A percentile compares a stretch with the other conserved stretches of the same genome.
Evolutionary conservation across 2,797 vertebrate genomes (phyloP).

Genomic region (Alca torda): DNA sequence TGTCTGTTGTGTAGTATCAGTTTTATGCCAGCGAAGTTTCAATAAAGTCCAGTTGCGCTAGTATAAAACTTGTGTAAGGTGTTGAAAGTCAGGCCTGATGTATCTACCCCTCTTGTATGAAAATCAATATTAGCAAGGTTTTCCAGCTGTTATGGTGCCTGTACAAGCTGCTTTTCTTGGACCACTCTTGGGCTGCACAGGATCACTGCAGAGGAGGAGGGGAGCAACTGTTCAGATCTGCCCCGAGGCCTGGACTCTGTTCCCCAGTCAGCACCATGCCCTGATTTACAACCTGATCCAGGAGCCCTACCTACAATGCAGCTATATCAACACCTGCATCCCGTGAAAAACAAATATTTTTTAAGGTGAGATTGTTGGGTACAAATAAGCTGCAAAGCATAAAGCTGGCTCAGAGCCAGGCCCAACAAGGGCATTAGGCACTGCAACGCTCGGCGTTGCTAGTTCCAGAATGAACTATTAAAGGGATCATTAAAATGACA

Average conservation of each 20-base stretch:
- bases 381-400: constrained; percentile 28
- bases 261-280: neutral
- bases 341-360: constrained; percentile 39
- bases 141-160: neutral
- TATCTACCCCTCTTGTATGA: neutral
- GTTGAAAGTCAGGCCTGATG: constrained; percentile 7
- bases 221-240: neutral
- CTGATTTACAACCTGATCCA: constrained; percentile 52
- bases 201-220: constrained; percentile 8
- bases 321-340: constrained; percentile 54
- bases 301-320: constrained; percentile 33
- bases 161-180: constrained; percentile 48
- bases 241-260: neutral
- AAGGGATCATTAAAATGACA: constrained; percentile 48
- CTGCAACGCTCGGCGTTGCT: neutral
- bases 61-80: neutral
- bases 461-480: constrained; percentile 38
- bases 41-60: neutral
- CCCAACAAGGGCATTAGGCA: neutral
- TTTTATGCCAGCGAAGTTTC: neutral
- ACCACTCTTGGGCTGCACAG: neutral
- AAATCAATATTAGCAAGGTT: constrained; percentile 43
- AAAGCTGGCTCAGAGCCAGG: constrained; percentile 33
- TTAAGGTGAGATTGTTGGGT: neutral
- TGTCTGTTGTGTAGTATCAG: neutral